Evolutionary conservation across 2,113 vertebrate genomes (phyloP).

Genomic region (Rafetus swinhoei): DNA sequence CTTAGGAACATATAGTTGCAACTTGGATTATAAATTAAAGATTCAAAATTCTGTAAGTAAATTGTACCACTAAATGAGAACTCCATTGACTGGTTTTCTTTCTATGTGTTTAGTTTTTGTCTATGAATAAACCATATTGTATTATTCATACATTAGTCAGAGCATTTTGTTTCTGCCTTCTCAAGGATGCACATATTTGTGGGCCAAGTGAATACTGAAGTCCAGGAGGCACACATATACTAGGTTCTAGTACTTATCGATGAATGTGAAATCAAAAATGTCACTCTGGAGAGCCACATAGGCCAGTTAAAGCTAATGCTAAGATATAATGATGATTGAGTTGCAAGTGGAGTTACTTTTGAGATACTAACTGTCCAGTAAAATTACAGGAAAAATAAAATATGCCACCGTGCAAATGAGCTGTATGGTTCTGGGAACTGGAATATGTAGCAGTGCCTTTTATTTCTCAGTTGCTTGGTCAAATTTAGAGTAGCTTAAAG

Average conservation of each 20-base stretch:
- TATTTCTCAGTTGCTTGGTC: background rate
- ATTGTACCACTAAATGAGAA: background rate
- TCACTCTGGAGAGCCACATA: background rate
- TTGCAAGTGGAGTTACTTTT: background rate
- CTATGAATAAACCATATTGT: background rate
- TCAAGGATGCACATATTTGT: background rate
- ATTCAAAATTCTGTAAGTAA: background rate
- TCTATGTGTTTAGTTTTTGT: background rate
- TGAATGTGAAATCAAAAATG: background rate
- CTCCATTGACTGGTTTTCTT: background rate
- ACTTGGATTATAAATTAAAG: background rate
- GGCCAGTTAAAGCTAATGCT: background rate
- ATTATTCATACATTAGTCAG: background rate
- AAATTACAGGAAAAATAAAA: background rate
- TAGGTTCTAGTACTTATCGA: background rate
- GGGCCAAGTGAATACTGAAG: background rate
- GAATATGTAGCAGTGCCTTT: background rate
- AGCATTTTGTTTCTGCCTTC: background rate
- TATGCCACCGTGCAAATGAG: background rate
- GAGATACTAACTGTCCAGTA: background rate
- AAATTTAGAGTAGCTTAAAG: background rate
- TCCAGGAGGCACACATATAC: background rate
- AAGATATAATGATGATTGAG: background rate
- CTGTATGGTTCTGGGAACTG: background rate
- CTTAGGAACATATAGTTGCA: background rate